Percentiles rank a stretch among this genome's conserved stretches.
Evolutionary conservation across 1,140 invertebrate genomes (phyloP).

Genomic region (Apis cerana): DNA sequence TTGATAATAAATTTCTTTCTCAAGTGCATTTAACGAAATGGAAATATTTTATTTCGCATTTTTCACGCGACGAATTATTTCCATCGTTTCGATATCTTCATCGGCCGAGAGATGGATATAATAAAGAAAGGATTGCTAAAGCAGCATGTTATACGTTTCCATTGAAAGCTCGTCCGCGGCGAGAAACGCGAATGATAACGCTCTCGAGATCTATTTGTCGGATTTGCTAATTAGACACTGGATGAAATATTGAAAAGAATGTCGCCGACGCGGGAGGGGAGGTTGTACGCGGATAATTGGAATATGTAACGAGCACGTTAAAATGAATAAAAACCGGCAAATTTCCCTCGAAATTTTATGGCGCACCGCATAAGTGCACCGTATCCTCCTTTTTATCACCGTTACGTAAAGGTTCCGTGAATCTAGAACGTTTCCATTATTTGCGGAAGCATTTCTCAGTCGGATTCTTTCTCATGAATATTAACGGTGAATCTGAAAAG

Average conservation of each 20-base stretch:
- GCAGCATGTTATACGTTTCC: constrained; percentile 6
- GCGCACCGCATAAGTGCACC: constrained; percentile 13
- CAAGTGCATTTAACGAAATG: no score
- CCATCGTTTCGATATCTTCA: no score
- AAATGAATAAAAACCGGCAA: constrained; percentile 43
- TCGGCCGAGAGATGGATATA: no score
- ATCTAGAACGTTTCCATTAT: constrained; percentile 48
- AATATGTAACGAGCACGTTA: constrained; percentile 54
- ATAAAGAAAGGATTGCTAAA: no score
- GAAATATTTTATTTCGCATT: no score
- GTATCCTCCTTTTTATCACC: neutral
- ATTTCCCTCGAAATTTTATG: constrained; percentile 45
- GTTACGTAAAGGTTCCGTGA: constrained; percentile 30
- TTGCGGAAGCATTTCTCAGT: constrained; percentile 36
- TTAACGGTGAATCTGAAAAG: constrained; percentile 15
- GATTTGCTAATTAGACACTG: constrained; percentile 47
- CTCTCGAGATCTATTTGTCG: constrained; percentile 16
- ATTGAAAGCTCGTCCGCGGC: neutral
- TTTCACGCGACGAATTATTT: no score
- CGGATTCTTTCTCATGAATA: constrained; percentile 47
- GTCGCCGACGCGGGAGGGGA: constrained; percentile 9
- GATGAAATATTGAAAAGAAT: constrained; percentile 52
- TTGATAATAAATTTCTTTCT: no score
- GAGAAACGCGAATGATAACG: neutral
- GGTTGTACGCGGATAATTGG: constrained; percentile 41